These are phyloP conservation scores for Emberiza fucata DNA, from an alignment of 2,113 vertebrate species.

Conservation along the genomic window DNA sequence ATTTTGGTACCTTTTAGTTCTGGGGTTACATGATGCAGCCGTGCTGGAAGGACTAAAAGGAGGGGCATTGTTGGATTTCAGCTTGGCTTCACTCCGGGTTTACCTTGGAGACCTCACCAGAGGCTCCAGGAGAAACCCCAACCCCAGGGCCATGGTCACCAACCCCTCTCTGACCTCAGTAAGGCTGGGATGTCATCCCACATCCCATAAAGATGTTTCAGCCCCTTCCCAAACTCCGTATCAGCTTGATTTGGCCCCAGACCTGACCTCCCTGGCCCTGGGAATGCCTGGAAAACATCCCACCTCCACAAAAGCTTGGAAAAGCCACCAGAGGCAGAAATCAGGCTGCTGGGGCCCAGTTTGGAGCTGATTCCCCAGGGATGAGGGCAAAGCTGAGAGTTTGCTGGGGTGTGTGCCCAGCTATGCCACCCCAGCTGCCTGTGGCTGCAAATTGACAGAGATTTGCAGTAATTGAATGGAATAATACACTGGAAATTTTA, in stretches of 20 bases:
- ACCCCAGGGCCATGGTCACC: rapidly evolving
- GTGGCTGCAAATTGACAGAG: slow-evolving; percentile 33
- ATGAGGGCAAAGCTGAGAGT: neutral
- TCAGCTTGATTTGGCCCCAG: neutral
- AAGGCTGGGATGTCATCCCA: neutral
- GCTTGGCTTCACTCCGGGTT: neutral
- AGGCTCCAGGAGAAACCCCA: neutral
- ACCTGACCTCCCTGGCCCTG: neutral
- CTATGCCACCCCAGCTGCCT: slow-evolving; percentile 13
- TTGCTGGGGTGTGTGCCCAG: neutral
- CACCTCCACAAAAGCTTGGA: neutral
- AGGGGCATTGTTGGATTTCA: neutral
- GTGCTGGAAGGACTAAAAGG: neutral
- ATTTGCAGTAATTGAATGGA: slow-evolving; percentile 52
- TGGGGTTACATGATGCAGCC: neutral
- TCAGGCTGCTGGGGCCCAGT: neutral
- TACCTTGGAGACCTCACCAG: neutral
- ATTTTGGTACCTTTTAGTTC: neutral
- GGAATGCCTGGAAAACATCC: neutral
- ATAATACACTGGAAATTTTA: slow-evolving; percentile 53
- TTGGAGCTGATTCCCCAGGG: neutral
- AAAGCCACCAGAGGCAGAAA: neutral
- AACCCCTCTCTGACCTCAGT: neutral
- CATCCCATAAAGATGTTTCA: neutral
- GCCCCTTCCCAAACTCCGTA: neutral